phyloP scores from a whole-genome alignment of 2,797 vertebrate species.

The Lepilemur ruficaudatus region DNA sequence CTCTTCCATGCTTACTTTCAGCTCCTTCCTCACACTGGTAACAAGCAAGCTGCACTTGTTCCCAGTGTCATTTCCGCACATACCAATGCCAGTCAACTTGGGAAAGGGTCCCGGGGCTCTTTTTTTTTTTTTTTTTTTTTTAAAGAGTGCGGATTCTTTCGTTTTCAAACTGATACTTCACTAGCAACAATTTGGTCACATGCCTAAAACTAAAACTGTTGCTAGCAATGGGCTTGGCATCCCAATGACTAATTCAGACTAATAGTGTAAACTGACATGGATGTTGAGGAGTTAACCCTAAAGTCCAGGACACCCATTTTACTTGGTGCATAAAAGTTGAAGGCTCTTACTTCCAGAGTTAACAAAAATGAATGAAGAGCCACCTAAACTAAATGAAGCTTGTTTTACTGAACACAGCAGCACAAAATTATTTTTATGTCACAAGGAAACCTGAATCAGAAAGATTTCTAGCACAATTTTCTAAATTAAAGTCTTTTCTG shows the following conservation, averaged over 20 bases:
- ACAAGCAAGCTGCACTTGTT: neutral
- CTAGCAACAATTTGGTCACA: neutral
- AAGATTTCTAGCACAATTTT: slow-evolving; percentile 37
- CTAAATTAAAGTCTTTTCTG: slow-evolving; percentile 24
- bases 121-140: neutral
- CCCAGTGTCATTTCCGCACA: neutral
- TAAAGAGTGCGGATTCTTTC: neutral
- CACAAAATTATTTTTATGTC: neutral
- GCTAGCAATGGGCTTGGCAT: neutral
- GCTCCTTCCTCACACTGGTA: neutral
- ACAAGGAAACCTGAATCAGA: neutral
- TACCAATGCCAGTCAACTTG: fast-evolving
- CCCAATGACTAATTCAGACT: neutral
- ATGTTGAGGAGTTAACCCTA: neutral
- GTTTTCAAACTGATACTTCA: neutral
- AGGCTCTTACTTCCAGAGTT: neutral
- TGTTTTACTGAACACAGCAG: neutral
- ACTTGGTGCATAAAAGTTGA: neutral
- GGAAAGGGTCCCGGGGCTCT: neutral
- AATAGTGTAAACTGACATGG: neutral
- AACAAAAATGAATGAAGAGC: neutral
- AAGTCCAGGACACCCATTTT: neutral
- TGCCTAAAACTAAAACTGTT: neutral
- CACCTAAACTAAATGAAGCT: neutral
- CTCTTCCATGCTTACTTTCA: no score